Evolutionary conservation across 1,140 invertebrate species (phyloP).

Genomic region (Papilio polyxenes): DNA sequence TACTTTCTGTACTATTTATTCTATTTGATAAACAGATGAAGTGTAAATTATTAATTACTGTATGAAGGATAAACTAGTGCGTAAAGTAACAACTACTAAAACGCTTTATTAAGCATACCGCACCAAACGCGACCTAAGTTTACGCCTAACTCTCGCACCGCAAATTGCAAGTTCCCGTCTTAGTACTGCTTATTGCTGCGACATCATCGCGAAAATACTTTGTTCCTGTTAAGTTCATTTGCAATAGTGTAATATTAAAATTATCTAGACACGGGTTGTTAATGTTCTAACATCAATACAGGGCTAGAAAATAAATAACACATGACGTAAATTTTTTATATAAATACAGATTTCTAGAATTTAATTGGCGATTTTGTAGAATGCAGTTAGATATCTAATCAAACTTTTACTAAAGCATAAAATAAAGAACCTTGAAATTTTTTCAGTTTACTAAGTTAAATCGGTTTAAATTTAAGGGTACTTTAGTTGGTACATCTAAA

Average conservation of each 20-base stretch:
- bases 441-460: not conserved
- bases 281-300: not conserved
- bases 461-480: not conserved
- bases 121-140: slow-evolving; percentile 3
- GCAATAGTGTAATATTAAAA: not conserved
- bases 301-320: not conserved
- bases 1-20: not conserved
- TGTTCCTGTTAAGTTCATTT: not conserved
- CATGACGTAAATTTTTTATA: not conserved
- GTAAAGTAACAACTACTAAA: slow-evolving; percentile 18
- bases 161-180: slow-evolving; percentile 22
- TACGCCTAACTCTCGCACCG: not conserved
- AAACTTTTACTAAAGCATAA: not conserved
- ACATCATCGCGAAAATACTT: not conserved
- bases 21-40: not conserved
- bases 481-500: not conserved
- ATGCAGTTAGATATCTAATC: no score
- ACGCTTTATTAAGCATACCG: not conserved
- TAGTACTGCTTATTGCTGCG: not conserved
- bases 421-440: not conserved
- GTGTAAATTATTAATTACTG: not conserved
- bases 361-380: no score
- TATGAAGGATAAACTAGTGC: not conserved
- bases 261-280: not conserved
- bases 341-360: not conserved